Percentiles rank a stretch among this genome's conserved stretches.
These are phyloP conservation scores for Hedychridium roseum DNA, from an alignment of 2,888 invertebrate genomes.

Conservation along the genomic window DNA sequence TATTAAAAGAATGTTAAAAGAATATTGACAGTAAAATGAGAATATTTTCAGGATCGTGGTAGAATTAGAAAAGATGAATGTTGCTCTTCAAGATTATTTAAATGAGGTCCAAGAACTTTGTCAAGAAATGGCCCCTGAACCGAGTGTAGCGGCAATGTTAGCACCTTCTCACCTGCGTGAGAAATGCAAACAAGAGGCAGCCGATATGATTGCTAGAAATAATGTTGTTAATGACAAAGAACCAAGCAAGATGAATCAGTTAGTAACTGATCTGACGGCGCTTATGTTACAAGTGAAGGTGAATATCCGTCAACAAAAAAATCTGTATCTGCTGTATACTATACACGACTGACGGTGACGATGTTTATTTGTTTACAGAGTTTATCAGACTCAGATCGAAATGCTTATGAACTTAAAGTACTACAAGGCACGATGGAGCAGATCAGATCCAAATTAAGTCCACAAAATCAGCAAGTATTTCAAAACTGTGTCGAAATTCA, in stretches of 20 bases:
- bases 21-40: neutral
- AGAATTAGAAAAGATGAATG: slow-evolving; percentile 90
- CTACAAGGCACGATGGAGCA: slow-evolving; percentile 91
- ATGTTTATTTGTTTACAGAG: no score
- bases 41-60: slow-evolving; percentile 68
- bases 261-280: slow-evolving; percentile 89
- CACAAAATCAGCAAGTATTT: slow-evolving; percentile 79
- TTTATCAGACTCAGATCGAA: slow-evolving; percentile 80
- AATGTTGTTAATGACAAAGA: slow-evolving; percentile 69
- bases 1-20: neutral
- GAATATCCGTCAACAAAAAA: slow-evolving; percentile 26
- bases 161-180: slow-evolving; percentile 89
- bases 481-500: slow-evolving; percentile 91
- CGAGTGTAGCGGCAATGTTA: slow-evolving; percentile 85
- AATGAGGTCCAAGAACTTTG: slow-evolving; percentile 86
- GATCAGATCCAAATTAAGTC: slow-evolving; percentile 81
- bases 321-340: no score
- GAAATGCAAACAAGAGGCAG: slow-evolving; percentile 86
- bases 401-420: slow-evolving; percentile 89
- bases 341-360: no score
- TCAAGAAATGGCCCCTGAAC: slow-evolving; percentile 87
- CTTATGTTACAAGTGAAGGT: slow-evolving; percentile 88
- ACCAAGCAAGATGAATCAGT: slow-evolving; percentile 73
- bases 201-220: slow-evolving; percentile 79
- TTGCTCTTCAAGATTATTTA: slow-evolving; percentile 84